phyloP scores from a whole-genome alignment of 2,797 vertebrate species.

The Acanthopagrus latus region DNA sequence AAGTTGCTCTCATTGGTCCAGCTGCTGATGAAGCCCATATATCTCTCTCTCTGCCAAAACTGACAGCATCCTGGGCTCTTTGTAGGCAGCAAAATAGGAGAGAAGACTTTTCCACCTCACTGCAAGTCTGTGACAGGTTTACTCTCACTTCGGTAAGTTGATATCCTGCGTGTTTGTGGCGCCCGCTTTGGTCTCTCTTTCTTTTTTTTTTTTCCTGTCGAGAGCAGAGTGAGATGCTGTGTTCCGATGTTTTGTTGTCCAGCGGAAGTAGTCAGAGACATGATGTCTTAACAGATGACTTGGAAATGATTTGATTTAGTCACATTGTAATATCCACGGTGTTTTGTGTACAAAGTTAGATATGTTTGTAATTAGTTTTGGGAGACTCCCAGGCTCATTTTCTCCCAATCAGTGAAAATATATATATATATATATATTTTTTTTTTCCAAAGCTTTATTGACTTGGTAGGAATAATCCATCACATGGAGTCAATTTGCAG shows the following conservation, averaged over 20 bases:
- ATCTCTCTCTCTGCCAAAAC: constrained; percentile 53
- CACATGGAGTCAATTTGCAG: constrained; percentile 2
- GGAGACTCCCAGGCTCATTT: constrained; percentile 30
- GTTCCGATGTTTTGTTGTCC: not conserved
- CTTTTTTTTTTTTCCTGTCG: not conserved
- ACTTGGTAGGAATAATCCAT: constrained; percentile 33
- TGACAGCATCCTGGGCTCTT: constrained; percentile 40
- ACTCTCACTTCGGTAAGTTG: constrained; percentile 64
- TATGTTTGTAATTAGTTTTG: constrained; percentile 18
- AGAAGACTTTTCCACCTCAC: constrained; percentile 40
- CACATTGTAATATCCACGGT: not conserved
- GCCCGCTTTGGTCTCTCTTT: constrained; percentile 23
- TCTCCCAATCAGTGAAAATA: constrained; percentile 20
- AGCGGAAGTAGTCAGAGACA: not conserved
- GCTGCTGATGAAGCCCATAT: constrained; percentile 51
- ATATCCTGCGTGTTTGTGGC: constrained; percentile 11
- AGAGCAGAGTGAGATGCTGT: not conserved
- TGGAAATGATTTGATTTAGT: too few relatives aligned
- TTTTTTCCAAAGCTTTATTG: constrained; percentile 7
- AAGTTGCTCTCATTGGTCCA: constrained; percentile 63
- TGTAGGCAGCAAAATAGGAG: constrained; percentile 42
- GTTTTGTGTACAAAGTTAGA: constrained; percentile 13
- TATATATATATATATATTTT: constrained; percentile 4
- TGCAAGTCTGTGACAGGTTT: constrained; percentile 48
- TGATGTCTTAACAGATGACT: not conserved